phyloP scores from a whole-genome alignment of 2,888 invertebrate species.

The Conomelus anceps region DNA sequence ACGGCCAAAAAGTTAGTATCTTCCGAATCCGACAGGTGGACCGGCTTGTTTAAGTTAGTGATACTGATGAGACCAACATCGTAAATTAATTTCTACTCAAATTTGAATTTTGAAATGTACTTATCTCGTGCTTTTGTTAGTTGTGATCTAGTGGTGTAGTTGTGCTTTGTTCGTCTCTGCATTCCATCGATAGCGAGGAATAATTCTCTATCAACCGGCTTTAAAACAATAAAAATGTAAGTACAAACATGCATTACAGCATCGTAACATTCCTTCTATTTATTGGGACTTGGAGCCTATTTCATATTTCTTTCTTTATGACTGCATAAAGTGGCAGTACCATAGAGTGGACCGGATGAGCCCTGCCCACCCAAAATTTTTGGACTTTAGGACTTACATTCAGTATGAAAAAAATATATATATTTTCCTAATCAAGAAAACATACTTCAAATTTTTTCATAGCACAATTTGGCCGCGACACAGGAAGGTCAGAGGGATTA shows the following conservation, averaged over 20 bases:
- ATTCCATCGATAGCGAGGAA: not conserved
- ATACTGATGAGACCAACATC: not conserved
- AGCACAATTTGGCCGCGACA: too few species aligned
- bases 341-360: too few species aligned
- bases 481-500: too few species aligned
- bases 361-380: too few species aligned
- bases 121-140: not conserved
- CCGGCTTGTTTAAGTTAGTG: not conserved
- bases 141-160: not conserved
- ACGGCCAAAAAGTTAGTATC: not conserved
- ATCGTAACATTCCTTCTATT: not conserved
- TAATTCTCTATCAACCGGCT: not conserved
- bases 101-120: not conserved
- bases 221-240: not conserved
- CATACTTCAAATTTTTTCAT: too few species aligned
- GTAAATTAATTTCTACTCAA: not conserved
- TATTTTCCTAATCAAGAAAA: too few species aligned
- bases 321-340: not conserved
- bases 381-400: too few species aligned
- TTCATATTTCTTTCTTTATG: not conserved
- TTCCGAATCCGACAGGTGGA: not conserved
- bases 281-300: not conserved
- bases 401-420: too few species aligned
- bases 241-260: not conserved
- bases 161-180: not conserved